These are phyloP conservation scores for Dysdera silvatica DNA, from an alignment of 1,140 invertebrate species.

Conservation along the genomic window DNA sequence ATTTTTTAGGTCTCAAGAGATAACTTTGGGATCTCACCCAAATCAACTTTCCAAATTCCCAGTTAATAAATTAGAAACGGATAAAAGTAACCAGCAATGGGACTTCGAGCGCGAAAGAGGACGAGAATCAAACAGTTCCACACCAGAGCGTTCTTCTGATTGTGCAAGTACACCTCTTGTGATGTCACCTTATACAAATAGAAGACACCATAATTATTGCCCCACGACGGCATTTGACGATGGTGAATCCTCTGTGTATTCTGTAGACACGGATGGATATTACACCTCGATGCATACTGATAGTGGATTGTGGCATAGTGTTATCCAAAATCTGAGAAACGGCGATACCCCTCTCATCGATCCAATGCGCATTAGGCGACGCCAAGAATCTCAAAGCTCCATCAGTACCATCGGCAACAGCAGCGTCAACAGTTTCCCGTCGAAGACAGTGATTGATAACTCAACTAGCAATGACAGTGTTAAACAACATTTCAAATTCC, in stretches of 20 bases:
- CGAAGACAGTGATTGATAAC: constrained; percentile 26
- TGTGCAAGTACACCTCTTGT: constrained; percentile 34
- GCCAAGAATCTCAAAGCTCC: constrained; percentile 44
- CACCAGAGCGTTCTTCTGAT: constrained; percentile 15
- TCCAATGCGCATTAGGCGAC: constrained; percentile 50
- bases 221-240: constrained; percentile 56
- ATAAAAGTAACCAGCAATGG: no score
- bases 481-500: neutral
- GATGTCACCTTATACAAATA: constrained; percentile 26
- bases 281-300: constrained; percentile 96
- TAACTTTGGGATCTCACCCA: no score
- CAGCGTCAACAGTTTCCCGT: constrained; percentile 34
- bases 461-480: constrained; percentile 20
- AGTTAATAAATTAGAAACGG: no score
- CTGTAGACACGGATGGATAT: constrained; percentile 92
- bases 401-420: constrained; percentile 24
- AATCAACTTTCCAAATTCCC: no score
- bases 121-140: constrained; percentile 7
- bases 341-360: constrained; percentile 41
- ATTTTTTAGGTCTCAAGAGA: no score
- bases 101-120: no score
- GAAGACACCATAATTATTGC: neutral
- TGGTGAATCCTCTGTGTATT: constrained; percentile 86
- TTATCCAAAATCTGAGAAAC: constrained; percentile 47
- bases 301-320: constrained; percentile 64